Percentiles rank a stretch among this genome's conserved stretches.
These are phyloP conservation scores for Cheilosia variabilis DNA, from an alignment of 2,888 invertebrate genomes.

Conservation along the genomic window DNA sequence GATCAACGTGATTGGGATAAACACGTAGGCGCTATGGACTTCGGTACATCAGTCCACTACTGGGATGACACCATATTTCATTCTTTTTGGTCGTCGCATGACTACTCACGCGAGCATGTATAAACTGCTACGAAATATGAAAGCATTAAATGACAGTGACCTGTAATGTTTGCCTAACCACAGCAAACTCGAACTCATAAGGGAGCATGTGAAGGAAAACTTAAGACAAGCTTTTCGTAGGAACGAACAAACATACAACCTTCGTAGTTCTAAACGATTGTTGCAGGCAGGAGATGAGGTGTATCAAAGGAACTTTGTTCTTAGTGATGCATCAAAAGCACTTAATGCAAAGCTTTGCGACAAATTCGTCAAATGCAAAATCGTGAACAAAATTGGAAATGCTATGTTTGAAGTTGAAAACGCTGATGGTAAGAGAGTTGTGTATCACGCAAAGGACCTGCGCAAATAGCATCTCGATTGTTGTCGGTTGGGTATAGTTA, in stretches of 20 bases:
- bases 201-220: background rate
- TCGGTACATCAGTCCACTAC: background rate
- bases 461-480: background rate
- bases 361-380: background rate
- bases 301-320: background rate
- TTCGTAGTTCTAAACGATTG: background rate
- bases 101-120: background rate
- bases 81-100: background rate
- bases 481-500: background rate
- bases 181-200: background rate
- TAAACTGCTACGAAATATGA: background rate
- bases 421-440: background rate
- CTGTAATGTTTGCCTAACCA: background rate
- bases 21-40: background rate
- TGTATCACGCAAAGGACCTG: constrained; percentile 4
- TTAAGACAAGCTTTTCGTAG: background rate
- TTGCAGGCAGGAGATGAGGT: background rate
- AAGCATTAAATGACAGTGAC: background rate
- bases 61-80: background rate
- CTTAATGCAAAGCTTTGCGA: background rate
- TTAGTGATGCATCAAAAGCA: constrained; percentile 2
- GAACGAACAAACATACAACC: constrained; percentile 2
- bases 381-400: background rate
- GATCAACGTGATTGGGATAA: background rate
- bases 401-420: background rate